phyloP scores from a whole-genome alignment of 2,797 vertebrate genomes.

The Eurystomus glaucurus region DNA sequence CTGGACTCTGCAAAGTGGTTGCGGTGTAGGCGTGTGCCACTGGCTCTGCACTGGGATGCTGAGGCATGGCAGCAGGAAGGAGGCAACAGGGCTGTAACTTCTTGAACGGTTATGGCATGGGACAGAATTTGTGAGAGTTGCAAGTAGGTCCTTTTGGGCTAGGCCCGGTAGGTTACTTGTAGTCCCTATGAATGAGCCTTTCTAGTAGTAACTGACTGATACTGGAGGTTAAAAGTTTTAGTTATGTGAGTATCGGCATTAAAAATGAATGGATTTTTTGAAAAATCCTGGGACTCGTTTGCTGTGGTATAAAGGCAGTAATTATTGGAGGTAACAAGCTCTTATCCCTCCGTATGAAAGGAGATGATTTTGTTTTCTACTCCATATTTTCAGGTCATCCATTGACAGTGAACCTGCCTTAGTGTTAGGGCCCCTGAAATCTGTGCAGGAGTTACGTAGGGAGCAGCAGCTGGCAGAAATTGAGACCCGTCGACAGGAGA shows the following conservation, averaged over 20 bases:
- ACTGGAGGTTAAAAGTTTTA: background rate
- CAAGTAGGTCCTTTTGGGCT: background rate
- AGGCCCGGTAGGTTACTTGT: background rate
- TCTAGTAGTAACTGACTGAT: background rate
- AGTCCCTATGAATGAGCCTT: background rate
- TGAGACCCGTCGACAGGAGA: slow-evolving; percentile 88
- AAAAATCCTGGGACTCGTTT: background rate
- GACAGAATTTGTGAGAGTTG: background rate
- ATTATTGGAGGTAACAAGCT: background rate
- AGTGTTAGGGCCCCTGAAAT: slow-evolving; percentile 93
- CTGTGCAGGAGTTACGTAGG: slow-evolving; percentile 87
- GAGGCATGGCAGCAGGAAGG: background rate
- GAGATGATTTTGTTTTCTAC: background rate
- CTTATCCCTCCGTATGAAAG: fast-evolving
- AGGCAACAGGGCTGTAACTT: background rate
- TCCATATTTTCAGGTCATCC: slow-evolving; percentile 87
- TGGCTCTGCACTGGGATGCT: background rate
- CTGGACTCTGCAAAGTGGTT: background rate
- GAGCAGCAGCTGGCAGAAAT: slow-evolving; percentile 94
- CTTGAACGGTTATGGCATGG: background rate
- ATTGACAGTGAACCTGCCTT: slow-evolving; percentile 97
- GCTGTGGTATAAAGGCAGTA: background rate
- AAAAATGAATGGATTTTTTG: background rate
- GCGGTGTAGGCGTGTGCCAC: background rate
- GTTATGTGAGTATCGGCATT: background rate